phyloP scores from a whole-genome alignment of 2,113 vertebrate species.

The Rhinopomastus cyanomelas region DNA sequence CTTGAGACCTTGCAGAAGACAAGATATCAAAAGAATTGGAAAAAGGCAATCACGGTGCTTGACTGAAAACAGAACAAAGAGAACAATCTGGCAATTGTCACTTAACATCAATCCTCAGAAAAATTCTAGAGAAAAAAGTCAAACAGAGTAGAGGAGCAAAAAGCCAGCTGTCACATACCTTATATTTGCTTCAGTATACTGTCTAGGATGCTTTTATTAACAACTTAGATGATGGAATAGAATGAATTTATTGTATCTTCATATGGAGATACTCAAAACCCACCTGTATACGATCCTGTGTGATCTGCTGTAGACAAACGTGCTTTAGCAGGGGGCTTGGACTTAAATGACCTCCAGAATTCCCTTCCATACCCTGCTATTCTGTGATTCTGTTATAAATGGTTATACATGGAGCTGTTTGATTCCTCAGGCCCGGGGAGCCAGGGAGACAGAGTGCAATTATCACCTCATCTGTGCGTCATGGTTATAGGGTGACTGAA shows the following conservation, averaged over 20 bases:
- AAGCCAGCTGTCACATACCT: background rate
- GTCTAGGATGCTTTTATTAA: slow-evolving; percentile 24
- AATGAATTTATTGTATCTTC: background rate
- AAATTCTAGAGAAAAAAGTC: slow-evolving; percentile 28
- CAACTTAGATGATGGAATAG: background rate
- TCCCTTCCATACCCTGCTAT: too few species aligned
- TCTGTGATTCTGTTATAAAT: too few species aligned
- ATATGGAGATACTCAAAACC: too few species aligned
- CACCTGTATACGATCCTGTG: too few species aligned
- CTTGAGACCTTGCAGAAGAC: background rate
- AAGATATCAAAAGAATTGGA: background rate
- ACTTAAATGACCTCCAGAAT: too few species aligned
- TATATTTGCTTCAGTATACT: background rate
- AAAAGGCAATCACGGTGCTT: background rate
- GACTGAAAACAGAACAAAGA: slow-evolving; percentile 12
- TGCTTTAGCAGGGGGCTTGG: too few species aligned
- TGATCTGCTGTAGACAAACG: too few species aligned
- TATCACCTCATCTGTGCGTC: background rate
- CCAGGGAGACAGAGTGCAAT: too few species aligned
- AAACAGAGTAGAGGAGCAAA: background rate
- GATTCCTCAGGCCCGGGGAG: background rate
- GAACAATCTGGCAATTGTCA: background rate
- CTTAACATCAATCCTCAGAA: slow-evolving; percentile 21
- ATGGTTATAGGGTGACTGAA: background rate
- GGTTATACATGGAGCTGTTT: background rate